phyloP scores from a whole-genome alignment of 2,113 vertebrate species.

The Oophaga pumilio region DNA sequence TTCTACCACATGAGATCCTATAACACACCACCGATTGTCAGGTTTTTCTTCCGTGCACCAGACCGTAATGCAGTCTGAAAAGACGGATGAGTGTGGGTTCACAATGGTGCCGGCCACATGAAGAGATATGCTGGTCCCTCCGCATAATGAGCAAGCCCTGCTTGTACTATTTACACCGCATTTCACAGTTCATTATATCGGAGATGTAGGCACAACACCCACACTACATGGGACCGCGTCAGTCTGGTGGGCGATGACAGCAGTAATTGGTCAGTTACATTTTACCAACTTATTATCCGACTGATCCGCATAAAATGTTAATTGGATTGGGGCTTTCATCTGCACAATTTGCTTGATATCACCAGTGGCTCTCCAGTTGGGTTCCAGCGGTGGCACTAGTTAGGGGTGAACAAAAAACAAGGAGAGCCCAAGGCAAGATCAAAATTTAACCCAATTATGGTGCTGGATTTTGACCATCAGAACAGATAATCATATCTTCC shows the following conservation, averaged over 20 bases:
- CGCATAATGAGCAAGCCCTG: not conserved
- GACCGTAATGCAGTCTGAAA: not conserved
- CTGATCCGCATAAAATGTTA: not conserved
- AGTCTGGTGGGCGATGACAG: not conserved
- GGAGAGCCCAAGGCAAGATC: not conserved
- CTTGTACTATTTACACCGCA: constrained; percentile 12
- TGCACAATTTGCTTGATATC: not conserved
- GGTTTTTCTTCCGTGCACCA: not conserved
- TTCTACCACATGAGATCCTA: not conserved
- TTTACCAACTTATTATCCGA: not conserved
- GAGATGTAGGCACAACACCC: constrained; percentile 6
- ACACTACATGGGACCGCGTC: constrained; percentile 12
- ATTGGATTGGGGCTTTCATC: not conserved
- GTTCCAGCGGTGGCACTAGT: not conserved
- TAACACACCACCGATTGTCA: not conserved
- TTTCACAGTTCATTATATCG: not conserved
- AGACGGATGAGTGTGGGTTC: not conserved
- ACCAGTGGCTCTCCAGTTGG: not conserved
- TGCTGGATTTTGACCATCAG: not conserved
- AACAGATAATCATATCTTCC: not conserved
- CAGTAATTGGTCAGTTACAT: constrained; percentile 8
- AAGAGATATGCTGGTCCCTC: not conserved
- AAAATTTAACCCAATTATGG: not conserved
- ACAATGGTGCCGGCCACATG: constrained; percentile 1
- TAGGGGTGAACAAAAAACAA: not conserved